Evolutionary conservation across 2,797 vertebrate species (phyloP), one percentile per base, ranked within the genome.

Genomic region (Trachurus trachurus): DNA sequence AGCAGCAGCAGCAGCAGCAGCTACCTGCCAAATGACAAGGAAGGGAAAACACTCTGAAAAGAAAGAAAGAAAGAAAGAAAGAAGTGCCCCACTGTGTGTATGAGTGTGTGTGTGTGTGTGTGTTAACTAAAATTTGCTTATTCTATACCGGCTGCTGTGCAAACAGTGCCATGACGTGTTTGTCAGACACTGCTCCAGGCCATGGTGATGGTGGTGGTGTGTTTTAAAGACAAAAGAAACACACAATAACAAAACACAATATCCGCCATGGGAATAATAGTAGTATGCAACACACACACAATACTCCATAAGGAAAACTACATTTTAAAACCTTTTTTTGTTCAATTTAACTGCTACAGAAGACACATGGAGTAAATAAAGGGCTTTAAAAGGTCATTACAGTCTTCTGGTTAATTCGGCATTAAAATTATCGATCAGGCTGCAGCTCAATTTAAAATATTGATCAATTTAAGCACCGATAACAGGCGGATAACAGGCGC

Each of bases 21-120:
- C 44, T 64, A 52, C 65, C 54, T 78, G 81, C 77, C 69, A 90
- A 80, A 78, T 34, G 12, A 49, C 42, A 59, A 65, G 34, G 57
- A 66, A 65, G 63, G 29, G 21, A 58, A 82, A 66, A 59, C 71
- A 64, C 26, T 71, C 60, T 31, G 17, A 57, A 22, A 40, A 37
- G 34, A 26, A 26, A 26, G 26, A 26, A 26, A 26, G 26, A 26
- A 39, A 39, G 37, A 39, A 39, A 13, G 39, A 40, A 40, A 40
- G 39, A 42, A 42, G 40, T 13, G 40, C 12, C 11, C 29, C 6
- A 6, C 21, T 19, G 44, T 49, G 9, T 47, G 0, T 57, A 6
- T 9, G 53, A 60, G 72, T 34, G 57, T 15, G 19, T 39, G 31
- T 65, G 64, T 63, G 45, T 57, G 58, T 50, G 13, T 37, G 21